Evolutionary conservation across 2,888 invertebrate species (phyloP).

Genomic region (Pheosia tremula): DNA sequence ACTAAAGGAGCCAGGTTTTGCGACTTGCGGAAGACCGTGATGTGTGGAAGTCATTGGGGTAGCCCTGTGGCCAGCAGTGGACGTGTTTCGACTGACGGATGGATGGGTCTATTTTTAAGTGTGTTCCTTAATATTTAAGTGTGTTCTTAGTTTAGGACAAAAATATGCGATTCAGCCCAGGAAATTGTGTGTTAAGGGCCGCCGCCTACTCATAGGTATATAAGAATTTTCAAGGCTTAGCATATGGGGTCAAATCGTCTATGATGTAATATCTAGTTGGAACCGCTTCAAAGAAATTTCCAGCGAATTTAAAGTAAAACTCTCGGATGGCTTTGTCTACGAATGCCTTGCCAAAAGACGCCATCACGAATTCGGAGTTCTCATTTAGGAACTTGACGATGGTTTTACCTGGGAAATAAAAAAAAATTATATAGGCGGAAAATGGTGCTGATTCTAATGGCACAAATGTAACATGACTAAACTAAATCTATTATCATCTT

Average conservation of each 20-base stretch:
- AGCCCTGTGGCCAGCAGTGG: no score
- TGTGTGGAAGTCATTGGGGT: no score
- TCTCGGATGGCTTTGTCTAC: conserved; percentile 44
- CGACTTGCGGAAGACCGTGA: no score
- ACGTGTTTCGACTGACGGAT: no score
- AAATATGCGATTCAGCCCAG: no score
- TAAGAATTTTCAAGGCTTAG: conserved; percentile 21
- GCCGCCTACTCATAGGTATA: not conserved
- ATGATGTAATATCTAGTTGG: conserved; percentile 46
- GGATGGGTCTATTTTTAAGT: no score
- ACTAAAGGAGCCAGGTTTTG: no score
- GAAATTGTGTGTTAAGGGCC: no score
- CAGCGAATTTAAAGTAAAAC: conserved; percentile 35
- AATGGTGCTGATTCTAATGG: no score
- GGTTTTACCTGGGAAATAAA: conserved; percentile 29
- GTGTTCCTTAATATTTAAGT: no score
- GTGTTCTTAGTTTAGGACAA: no score
- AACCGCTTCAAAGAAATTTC: conserved; percentile 42
- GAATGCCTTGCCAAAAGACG: conserved; percentile 43
- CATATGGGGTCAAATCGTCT: conserved; percentile 49
- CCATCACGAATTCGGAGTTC: conserved; percentile 44
- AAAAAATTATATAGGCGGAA: not conserved
- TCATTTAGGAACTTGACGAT: conserved; percentile 35
- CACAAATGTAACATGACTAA: not conserved
- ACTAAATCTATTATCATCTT: not conserved